Evolutionary conservation across 1,140 invertebrate genomes (phyloP).

Genomic region (Bombyx mandarina): DNA sequence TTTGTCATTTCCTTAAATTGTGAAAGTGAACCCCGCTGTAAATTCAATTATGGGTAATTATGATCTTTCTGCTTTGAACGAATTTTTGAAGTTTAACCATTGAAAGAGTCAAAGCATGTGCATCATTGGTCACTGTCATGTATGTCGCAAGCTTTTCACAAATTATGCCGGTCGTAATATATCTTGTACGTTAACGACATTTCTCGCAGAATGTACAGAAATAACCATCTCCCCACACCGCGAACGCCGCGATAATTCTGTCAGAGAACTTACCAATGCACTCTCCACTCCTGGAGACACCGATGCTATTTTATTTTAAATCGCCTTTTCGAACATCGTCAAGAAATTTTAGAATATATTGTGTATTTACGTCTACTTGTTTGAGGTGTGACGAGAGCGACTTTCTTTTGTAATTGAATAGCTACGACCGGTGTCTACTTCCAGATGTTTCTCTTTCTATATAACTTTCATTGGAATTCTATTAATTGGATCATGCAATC

Average conservation of each 20-base stretch:
- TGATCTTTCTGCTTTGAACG: too few species aligned
- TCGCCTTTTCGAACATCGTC: constrained; percentile 16
- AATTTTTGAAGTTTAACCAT: too few species aligned
- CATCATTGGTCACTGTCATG: constrained; percentile 23
- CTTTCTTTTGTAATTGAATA: constrained; percentile 57
- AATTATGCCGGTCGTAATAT: constrained; percentile 26
- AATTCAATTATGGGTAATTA: too few species aligned
- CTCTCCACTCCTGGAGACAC: constrained; percentile 49
- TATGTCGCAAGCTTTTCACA: constrained; percentile 22
- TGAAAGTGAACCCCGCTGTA: too few species aligned
- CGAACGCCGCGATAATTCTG: constrained; percentile 48
- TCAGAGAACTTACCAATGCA: constrained; percentile 49
- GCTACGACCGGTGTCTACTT: constrained; percentile 36
- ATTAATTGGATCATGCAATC: neutral
- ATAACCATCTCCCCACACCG: constrained; percentile 49
- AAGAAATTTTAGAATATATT: constrained; percentile 13
- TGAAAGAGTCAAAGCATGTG: constrained; percentile 9
- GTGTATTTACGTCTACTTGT: constrained; percentile 9
- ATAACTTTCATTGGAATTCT: constrained; percentile 3
- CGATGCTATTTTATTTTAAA: constrained; percentile 42
- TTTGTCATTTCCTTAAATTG: constrained; percentile 2
- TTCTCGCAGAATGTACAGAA: constrained; percentile 61
- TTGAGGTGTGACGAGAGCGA: constrained; percentile 23
- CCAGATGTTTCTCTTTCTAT: constrained; percentile 36
- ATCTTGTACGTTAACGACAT: constrained; percentile 31